Evolutionary conservation across 1,140 invertebrate species (phyloP).

Genomic region (Drosophila truncata): DNA sequence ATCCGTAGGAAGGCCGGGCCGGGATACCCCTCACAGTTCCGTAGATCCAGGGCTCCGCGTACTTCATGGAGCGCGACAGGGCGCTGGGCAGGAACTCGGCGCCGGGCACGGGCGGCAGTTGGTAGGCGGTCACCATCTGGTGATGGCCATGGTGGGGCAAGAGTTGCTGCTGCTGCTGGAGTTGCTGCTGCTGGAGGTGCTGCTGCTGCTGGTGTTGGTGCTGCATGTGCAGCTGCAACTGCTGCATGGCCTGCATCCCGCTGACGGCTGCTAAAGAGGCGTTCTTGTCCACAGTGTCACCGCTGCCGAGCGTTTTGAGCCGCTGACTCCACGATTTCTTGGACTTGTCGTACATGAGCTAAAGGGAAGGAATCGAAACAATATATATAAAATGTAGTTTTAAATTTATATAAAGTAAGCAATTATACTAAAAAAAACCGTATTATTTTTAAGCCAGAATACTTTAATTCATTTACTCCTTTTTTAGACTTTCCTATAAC

Average conservation of each 20-base stretch:
- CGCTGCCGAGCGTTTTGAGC: slow-evolving; percentile 81
- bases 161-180: slow-evolving; percentile 63
- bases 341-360: slow-evolving; percentile 85
- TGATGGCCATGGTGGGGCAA: slow-evolving; percentile 55
- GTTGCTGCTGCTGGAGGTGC: slow-evolving; percentile 40
- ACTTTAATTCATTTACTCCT: no score
- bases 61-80: slow-evolving; percentile 92
- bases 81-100: slow-evolving; percentile 86
- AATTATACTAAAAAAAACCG: neutral
- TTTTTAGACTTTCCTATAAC: no score
- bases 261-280: slow-evolving; percentile 60
- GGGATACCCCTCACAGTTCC: slow-evolving; percentile 88
- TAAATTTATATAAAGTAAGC: no score
- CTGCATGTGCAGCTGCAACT: slow-evolving; percentile 72
- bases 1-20: slow-evolving; percentile 86
- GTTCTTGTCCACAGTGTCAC: slow-evolving; percentile 75
- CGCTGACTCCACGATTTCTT: slow-evolving; percentile 86
- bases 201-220: slow-evolving; percentile 53
- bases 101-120: slow-evolving; percentile 58
- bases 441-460: neutral
- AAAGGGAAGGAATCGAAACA: slow-evolving; percentile 17
- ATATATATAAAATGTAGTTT: slow-evolving; percentile 1
- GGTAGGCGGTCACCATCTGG: slow-evolving; percentile 60
- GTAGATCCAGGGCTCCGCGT: slow-evolving; percentile 93
- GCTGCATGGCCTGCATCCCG: slow-evolving; percentile 72